Evolutionary conservation across 2,113 vertebrate species (phyloP).

Genomic region (Hyaena hyaena): DNA sequence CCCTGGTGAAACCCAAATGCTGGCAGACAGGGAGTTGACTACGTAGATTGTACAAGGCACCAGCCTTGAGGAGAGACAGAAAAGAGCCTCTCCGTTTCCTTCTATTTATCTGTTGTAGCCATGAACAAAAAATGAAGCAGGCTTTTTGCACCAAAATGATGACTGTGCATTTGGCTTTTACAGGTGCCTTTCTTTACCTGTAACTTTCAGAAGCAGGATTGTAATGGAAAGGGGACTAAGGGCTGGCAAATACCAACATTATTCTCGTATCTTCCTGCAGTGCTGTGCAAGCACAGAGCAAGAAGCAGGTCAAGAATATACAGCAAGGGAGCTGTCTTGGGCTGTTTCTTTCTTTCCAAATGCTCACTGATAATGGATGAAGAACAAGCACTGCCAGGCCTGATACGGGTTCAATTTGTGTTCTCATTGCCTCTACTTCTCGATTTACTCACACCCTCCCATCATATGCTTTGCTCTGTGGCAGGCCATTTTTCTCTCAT

Average conservation of each 20-base stretch:
- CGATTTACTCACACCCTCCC: background rate
- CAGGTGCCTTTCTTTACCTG: background rate
- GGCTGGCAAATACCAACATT: fast-evolving
- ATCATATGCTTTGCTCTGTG: background rate
- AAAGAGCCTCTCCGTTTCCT: background rate
- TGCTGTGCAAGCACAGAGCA: background rate
- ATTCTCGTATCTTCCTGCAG: background rate
- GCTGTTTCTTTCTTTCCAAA: background rate
- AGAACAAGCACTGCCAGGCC: fast-evolving
- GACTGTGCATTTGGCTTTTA: too few relatives aligned
- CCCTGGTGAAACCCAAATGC: background rate
- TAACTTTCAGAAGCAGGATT: background rate
- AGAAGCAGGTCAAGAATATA: background rate
- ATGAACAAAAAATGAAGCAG: background rate
- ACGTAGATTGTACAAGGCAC: background rate
- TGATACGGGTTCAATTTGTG: background rate
- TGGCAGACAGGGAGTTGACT: background rate
- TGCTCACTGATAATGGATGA: background rate
- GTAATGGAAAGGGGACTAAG: background rate
- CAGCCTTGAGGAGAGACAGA: background rate
- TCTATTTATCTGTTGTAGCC: background rate
- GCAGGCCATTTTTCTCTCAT: background rate
- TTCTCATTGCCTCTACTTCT: background rate
- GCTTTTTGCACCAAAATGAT: background rate
- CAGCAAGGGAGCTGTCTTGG: background rate